Conservation (phyloP, 2,797 vertebrate species). For the Onychomys leucogaster region DNA sequence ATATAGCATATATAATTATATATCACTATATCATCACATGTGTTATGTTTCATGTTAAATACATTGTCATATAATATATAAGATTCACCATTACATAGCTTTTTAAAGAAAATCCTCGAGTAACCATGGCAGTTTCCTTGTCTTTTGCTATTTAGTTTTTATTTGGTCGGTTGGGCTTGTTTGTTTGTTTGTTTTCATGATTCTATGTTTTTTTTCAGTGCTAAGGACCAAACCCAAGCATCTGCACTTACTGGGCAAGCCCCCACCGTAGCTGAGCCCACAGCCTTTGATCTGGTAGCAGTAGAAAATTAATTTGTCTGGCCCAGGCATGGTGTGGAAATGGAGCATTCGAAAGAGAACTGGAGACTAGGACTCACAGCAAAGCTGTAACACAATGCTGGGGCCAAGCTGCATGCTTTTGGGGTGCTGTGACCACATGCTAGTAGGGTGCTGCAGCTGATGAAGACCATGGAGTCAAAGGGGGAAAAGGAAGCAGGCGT, state of each 20-base stretch:
- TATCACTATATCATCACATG: neutral
- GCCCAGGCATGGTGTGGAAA: neutral
- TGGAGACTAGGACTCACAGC: rapidly evolving
- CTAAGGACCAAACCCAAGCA: neutral
- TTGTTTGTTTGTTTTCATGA: neutral
- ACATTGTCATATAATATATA: neutral
- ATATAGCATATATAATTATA: neutral
- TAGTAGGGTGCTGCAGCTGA: neutral
- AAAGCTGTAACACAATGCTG: neutral
- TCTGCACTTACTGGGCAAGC: neutral
- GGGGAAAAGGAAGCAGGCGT: neutral
- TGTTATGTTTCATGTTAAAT: neutral
- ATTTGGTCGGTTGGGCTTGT: neutral
- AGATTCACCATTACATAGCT: neutral
- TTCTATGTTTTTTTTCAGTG: neutral
- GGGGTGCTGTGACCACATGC: neutral
- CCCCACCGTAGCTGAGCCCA: neutral
- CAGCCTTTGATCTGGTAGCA: neutral
- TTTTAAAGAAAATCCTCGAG: neutral
- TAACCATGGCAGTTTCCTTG: neutral
- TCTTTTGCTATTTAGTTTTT: neutral
- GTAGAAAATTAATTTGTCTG: neutral
- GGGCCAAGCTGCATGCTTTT: neutral
- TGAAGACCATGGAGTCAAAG: neutral
- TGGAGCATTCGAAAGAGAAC: too few relatives aligned